Evolutionary conservation across 2,888 invertebrate species (phyloP), one percentile per base, ranked within the genome.

Genomic region (Helicoverpa assulta): DNA sequence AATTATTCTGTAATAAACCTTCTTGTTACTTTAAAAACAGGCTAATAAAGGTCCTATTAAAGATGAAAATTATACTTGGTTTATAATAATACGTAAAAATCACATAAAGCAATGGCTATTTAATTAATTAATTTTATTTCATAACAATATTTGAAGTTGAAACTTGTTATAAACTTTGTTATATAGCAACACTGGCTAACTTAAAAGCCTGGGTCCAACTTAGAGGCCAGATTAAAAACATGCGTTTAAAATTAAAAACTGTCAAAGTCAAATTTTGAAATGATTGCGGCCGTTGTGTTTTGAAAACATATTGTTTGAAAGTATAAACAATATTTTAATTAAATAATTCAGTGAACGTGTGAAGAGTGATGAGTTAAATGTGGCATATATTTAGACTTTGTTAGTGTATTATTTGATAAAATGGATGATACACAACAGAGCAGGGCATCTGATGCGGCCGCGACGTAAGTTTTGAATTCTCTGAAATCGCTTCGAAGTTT

Each of bases 351-450:
- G 21, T 37, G 29, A 1, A 16, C 53, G 37, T 56, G 19, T 70
- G 40, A 40, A 65, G 16, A 52, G 69, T 74, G 58, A 75, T 74
- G 70, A 70, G 21, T 65, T 69, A 59, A 65, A 50, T 71, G 57
- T 26, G 8, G 37, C 40, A 16, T 69, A 54, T 62, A 55, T 56
- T 68, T 60, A 71, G 6, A 1, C 29, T 2, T 61, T 60, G 10
- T 43, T 67, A 55, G 47, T 5, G 33, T 67, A n/a, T n/a, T 60
- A 54, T 19, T 19, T 67, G 21, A 52, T 43, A 88, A 76, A 80
- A 94, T 94, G 94, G 94, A 94, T 73, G 92, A 92, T 16, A 91
- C 93, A 7, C 89, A 90, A 47, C 86, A 85, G 61, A 91, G 85
- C 56, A 88, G 89, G 37, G 70, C 78, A 18, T 89, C 89, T 0